These are phyloP conservation scores for Cephus sareptanus DNA, from an alignment of 2,888 invertebrate species.

Conservation along the genomic window DNA sequence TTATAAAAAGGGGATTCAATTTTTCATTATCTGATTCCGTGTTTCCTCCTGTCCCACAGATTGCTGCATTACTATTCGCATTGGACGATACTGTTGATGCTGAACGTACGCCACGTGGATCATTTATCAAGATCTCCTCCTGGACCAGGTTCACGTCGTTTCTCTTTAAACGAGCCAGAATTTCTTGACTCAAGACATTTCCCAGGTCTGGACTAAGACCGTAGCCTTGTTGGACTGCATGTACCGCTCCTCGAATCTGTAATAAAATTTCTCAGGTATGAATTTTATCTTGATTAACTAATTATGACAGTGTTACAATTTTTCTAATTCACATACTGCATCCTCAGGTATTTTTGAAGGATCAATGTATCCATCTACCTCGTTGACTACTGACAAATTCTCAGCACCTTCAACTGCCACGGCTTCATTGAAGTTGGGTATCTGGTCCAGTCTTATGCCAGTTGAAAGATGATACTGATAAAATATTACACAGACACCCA, in stretches of 20 bases:
- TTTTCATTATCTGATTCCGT: slow-evolving; percentile 17
- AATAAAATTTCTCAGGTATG: slow-evolving; percentile 4
- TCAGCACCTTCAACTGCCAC: slow-evolving; percentile 41
- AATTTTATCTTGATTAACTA: not conserved
- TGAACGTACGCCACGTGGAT: slow-evolving; percentile 20
- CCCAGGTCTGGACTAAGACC: slow-evolving; percentile 57
- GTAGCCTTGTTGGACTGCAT: slow-evolving; percentile 45
- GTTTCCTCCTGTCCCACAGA: not conserved
- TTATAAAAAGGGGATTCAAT: slow-evolving; percentile 70
- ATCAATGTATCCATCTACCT: slow-evolving; percentile 40
- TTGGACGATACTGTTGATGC: not conserved
- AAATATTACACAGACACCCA: slow-evolving; percentile 73
- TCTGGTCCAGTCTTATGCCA: slow-evolving; percentile 57
- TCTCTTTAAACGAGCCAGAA: slow-evolving; percentile 45
- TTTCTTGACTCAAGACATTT: slow-evolving; percentile 44
- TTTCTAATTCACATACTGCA: slow-evolving; percentile 35
- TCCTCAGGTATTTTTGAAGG: slow-evolving; percentile 47
- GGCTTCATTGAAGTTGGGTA: slow-evolving; percentile 46
- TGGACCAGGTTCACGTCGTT: slow-evolving; percentile 16
- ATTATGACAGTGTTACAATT: not conserved
- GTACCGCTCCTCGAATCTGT: slow-evolving; percentile 52
- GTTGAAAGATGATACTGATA: slow-evolving; percentile 75
- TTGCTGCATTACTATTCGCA: not conserved
- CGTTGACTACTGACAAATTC: slow-evolving; percentile 44
- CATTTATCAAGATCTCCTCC: slow-evolving; percentile 26